phyloP scores from a whole-genome alignment of 2,797 vertebrate genomes.

The Muraenolepis orangiensis region DNA sequence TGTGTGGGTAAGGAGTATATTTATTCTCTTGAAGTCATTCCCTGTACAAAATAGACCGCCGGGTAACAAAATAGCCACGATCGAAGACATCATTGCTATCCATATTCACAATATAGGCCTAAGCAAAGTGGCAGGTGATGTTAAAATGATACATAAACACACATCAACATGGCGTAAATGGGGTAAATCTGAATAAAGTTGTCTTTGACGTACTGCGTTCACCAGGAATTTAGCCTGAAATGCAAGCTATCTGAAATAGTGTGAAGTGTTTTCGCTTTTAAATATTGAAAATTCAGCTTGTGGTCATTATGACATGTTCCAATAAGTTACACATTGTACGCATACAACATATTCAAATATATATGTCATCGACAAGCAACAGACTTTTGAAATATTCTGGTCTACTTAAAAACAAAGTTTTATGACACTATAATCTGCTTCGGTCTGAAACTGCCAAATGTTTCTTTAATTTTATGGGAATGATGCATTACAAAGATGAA shows the following conservation, averaged over 20 bases:
- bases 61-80: slow-evolving; percentile 72
- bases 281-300: neutral
- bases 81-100: slow-evolving; percentile 52
- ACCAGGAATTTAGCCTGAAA: slow-evolving; percentile 20
- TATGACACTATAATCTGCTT: neutral
- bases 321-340: neutral
- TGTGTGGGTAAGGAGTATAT: slow-evolving; percentile 47
- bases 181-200: slow-evolving; percentile 25
- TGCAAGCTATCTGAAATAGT: slow-evolving; percentile 4
- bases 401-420: neutral
- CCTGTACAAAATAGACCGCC: slow-evolving; percentile 73
- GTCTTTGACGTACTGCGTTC: slow-evolving; percentile 30
- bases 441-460: neutral
- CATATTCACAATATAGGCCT: slow-evolving; percentile 17
- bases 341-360: neutral
- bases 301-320: neutral
- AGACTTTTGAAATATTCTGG: neutral
- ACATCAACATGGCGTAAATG: too few relatives aligned
- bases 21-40: slow-evolving; percentile 69
- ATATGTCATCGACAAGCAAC: neutral
- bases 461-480: neutral
- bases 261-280: neutral
- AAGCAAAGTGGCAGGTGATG: slow-evolving; percentile 52
- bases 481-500: slow-evolving; percentile 17
- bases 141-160: slow-evolving; percentile 7